Percentiles rank a stretch among this genome's conserved stretches.
phyloP scores from a whole-genome alignment of 2,888 invertebrate species.

The Diadegma fenestrale region DNA sequence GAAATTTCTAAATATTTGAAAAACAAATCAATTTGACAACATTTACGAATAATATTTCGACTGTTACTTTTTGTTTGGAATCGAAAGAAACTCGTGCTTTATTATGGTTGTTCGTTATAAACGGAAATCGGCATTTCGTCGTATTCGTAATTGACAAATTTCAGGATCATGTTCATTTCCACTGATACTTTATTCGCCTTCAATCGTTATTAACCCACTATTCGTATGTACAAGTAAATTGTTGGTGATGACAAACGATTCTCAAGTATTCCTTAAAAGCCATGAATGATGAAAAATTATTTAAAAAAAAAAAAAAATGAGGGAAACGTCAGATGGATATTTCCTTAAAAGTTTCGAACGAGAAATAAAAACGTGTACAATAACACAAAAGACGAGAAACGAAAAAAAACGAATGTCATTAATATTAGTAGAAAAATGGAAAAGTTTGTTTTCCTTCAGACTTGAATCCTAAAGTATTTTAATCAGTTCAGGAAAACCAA shows the following conservation, averaged over 20 bases:
- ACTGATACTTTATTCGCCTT: constrained; percentile 81
- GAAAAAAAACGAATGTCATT: not conserved
- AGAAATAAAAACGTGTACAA: constrained; percentile 30
- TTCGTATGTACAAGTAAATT: constrained; percentile 82
- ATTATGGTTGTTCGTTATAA: constrained; percentile 3
- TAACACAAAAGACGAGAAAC: constrained; percentile 11
- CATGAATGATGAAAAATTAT: constrained; percentile 17
- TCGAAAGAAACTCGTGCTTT: constrained; percentile 12
- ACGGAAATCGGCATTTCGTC: constrained; percentile 17
- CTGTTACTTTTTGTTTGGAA: not conserved
- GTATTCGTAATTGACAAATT: constrained; percentile 16
- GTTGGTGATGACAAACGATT: constrained; percentile 65
- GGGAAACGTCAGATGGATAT: not conserved
- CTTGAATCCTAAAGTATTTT: constrained; percentile 8
- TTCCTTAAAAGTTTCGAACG: constrained; percentile 6
- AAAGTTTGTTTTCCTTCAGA: constrained; percentile 40
- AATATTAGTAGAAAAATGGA: constrained; percentile 28
- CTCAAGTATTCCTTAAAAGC: constrained; percentile 24
- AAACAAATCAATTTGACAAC: not conserved
- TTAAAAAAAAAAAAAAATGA: too few species aligned
- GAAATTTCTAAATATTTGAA: not conserved
- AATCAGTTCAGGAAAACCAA: constrained; percentile 28
- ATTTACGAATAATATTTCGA: constrained; percentile 6
- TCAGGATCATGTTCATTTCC: constrained; percentile 68
- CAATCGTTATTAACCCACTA: constrained; percentile 79